phyloP scores from a whole-genome alignment of 2,113 vertebrate genomes.

The Egretta garzetta region DNA sequence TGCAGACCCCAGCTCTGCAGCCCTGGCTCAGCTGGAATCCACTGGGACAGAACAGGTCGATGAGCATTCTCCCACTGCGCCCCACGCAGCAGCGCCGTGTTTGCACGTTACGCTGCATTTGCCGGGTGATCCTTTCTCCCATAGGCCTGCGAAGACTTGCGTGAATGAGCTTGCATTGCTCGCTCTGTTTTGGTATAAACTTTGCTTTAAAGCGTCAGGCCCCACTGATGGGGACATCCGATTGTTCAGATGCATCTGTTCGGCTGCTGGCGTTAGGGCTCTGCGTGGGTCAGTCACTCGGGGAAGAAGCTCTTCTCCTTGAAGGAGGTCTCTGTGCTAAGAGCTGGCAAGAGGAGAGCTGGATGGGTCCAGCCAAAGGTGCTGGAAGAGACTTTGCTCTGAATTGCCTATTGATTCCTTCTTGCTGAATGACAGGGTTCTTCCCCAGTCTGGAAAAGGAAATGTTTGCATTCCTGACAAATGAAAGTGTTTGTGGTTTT shows the following conservation, averaged over 20 bases:
- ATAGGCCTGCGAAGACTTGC: neutral
- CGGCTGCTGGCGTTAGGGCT: neutral
- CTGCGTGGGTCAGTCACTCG: neutral
- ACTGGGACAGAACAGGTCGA: neutral
- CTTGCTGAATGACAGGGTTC: neutral
- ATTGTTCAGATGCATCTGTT: neutral
- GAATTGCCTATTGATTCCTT: neutral
- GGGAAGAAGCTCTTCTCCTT: neutral
- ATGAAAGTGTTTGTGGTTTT: neutral
- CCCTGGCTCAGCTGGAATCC: neutral
- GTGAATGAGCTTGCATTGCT: neutral
- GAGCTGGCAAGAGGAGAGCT: neutral
- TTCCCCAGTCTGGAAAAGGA: neutral
- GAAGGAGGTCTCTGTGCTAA: neutral
- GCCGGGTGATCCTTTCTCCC: neutral
- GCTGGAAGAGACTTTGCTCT: neutral
- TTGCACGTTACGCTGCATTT: neutral
- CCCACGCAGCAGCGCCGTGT: neutral
- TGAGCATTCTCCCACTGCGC: neutral
- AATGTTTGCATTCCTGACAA: neutral
- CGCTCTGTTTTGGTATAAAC: neutral
- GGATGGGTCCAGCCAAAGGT: neutral
- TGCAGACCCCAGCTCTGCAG: neutral
- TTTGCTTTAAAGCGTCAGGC: neutral
- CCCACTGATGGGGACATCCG: neutral